A percentile compares a stretch with the other conserved stretches of the same genome.
Conservation (phyloP, 2,113 vertebrate species). For the Notothenia rossii region DNA sequence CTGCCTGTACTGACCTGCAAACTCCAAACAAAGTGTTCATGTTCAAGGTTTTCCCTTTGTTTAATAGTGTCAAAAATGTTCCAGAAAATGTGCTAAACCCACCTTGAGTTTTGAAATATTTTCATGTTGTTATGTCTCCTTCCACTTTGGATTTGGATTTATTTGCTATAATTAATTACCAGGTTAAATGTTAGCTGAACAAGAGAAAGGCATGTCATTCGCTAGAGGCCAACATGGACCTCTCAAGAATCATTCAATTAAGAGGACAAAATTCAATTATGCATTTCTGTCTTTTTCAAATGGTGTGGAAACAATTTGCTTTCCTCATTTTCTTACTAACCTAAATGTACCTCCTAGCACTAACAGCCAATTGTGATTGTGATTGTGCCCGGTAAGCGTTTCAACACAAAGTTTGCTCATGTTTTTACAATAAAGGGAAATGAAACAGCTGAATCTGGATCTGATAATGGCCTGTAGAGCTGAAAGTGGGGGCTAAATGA, state of each 20-base stretch:
- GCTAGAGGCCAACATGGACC: not conserved
- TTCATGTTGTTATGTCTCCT: not conserved
- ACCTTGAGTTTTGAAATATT: too few species aligned
- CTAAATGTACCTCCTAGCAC: constrained; percentile 31
- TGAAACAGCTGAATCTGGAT: constrained; percentile 66
- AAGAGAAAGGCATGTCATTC: not conserved
- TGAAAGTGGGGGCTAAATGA: constrained; percentile 48
- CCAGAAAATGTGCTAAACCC: too few species aligned
- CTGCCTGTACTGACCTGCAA: constrained; percentile 28
- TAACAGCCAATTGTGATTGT: constrained; percentile 41
- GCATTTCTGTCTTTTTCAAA: constrained; percentile 51
- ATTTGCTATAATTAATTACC: not conserved
- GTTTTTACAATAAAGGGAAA: constrained; percentile 59
- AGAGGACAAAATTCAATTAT: constrained; percentile 38
- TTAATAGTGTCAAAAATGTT: not conserved
- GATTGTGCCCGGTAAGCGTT: constrained; percentile 56
- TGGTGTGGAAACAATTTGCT: constrained; percentile 58
- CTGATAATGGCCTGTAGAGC: constrained; percentile 56
- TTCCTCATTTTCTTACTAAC: constrained; percentile 43
- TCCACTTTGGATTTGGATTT: not conserved
- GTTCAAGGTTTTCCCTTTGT: constrained; percentile 33
- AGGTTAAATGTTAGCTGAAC: constrained; percentile 13
- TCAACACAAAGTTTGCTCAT: constrained; percentile 35
- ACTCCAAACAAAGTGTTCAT: not conserved
- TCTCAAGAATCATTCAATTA: constrained; percentile 9